Percentiles rank a stretch among this genome's conserved stretches.
Evolutionary conservation across 2,113 vertebrate species (phyloP).

Genomic region (Rhynchopsitta pachyrhyncha): DNA sequence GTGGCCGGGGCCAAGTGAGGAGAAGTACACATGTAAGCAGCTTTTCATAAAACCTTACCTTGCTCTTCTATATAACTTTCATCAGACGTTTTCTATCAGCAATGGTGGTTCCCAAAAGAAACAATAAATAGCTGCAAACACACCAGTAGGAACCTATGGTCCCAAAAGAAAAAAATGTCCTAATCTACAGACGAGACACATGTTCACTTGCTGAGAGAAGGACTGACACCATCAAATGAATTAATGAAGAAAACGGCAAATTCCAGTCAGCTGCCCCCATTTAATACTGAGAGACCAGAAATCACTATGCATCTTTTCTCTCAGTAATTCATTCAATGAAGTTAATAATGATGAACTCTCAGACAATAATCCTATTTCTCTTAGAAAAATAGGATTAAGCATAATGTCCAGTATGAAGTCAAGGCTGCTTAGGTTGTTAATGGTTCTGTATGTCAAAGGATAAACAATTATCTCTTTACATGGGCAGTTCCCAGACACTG

Average conservation of each 20-base stretch:
- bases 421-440: not conserved
- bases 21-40: not conserved
- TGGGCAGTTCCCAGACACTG: not conserved
- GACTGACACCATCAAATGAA: not conserved
- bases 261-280: not conserved
- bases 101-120: not conserved
- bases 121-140: not conserved
- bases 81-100: not conserved
- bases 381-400: not conserved
- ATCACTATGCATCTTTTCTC: not conserved
- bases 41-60: not conserved
- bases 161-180: not conserved
- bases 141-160: not conserved
- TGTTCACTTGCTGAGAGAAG: not conserved
- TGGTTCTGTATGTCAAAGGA: not conserved
- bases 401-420: not conserved
- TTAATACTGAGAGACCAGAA: not conserved
- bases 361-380: not conserved
- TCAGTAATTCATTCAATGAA: not conserved
- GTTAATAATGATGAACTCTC: constrained; percentile 13
- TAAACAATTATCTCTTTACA: not conserved
- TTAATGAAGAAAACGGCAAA: not conserved
- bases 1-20: not conserved
- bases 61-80: not conserved
- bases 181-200: not conserved